Conservation (phyloP, 1,140 invertebrate species). For the Drosophila kanapiae region DNA sequence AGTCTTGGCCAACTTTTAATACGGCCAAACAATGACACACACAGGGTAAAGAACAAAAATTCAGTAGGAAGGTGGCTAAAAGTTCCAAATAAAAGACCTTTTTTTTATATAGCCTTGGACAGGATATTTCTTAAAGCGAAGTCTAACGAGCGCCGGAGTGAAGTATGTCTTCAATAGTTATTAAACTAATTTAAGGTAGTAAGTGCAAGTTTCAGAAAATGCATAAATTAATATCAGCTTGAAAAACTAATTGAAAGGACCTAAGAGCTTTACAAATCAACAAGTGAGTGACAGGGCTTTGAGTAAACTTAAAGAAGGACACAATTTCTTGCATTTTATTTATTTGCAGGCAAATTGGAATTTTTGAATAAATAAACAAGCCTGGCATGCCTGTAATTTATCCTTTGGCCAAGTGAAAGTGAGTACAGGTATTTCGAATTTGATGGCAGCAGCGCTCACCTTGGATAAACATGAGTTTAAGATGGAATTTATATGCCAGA, state of each 20-base stretch:
- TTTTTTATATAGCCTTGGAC: constrained; percentile 18
- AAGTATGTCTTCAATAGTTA: too few species aligned
- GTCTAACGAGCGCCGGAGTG: background rate
- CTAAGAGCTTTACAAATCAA: background rate
- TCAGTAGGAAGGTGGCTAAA: constrained; percentile 5
- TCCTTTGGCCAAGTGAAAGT: constrained; percentile 10
- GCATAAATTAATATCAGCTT: too few species aligned
- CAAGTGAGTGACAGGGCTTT: background rate
- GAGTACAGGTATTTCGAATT: constrained; percentile 5
- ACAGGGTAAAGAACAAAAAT: constrained; percentile 6
- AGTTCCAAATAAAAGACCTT: constrained; percentile 8
- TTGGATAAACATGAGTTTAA: constrained; percentile 10
- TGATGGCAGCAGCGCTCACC: constrained; percentile 6
- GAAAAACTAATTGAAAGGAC: background rate
- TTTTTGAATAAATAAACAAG: constrained; percentile 6
- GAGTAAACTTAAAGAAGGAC: background rate
- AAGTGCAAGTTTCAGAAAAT: too few species aligned
- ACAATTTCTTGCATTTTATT: background rate
- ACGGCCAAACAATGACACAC: constrained; percentile 35
- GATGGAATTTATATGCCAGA: constrained; percentile 7
- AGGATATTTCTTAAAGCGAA: constrained; percentile 7
- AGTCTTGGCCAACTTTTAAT: constrained; percentile 52
- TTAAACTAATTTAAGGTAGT: background rate
- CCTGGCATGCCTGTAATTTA: background rate
- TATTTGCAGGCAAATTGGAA: constrained; percentile 10